Base-by-base conservation (phyloP, 2,797 vertebrate species). In the Steatocranus sp. region DNA sequence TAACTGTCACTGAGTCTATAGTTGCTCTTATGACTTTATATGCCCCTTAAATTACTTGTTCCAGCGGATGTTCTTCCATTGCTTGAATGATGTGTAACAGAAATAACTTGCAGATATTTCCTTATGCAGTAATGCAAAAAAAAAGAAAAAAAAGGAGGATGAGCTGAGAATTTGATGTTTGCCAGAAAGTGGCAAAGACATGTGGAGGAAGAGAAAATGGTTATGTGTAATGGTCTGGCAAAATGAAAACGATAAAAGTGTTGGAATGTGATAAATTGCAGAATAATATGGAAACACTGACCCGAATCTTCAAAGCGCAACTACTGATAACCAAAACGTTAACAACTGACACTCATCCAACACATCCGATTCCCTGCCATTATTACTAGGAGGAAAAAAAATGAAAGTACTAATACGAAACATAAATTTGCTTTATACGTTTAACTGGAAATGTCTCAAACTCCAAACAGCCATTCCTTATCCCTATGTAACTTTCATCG, bases 391-490 rank as follows among this genome's bases (percentile, higher is more conserved):
- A 27, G 54, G 4, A 11, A 73, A 17, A 50, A 51, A 68, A 30
- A 73, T 20, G 4, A 27, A 30, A 49, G 38, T 76, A 7, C 3
- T 73, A 61, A 51, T 14, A 23, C 32, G 25, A 79, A 25, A 58
- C 7, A 76, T 38, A 14, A 50, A 51, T 2, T 10, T 48, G n/a
- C 4, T 80, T 15, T 70, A 79, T 83, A 74, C 12, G 50, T 86
- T 53, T 51, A 78, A 82, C 86, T 79, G 77, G 58, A 23, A 82
- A 86, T 83, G 63, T 48, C 38, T 70, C 30, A 11, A 77, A 85
- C 58, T 84, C 58, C 73, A 91, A 93, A 92, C 91, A 91, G 87
- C 87, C 80, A 93, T 92, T 95, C 92, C 90, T 92, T 50, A 75
- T 91, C 89, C 91, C 84, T 77, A 51, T 61, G 11, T 80, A 88